These are phyloP conservation scores for Stegodyphus mimosarum DNA, from an alignment of 1,140 invertebrate species.

Conservation along the genomic window DNA sequence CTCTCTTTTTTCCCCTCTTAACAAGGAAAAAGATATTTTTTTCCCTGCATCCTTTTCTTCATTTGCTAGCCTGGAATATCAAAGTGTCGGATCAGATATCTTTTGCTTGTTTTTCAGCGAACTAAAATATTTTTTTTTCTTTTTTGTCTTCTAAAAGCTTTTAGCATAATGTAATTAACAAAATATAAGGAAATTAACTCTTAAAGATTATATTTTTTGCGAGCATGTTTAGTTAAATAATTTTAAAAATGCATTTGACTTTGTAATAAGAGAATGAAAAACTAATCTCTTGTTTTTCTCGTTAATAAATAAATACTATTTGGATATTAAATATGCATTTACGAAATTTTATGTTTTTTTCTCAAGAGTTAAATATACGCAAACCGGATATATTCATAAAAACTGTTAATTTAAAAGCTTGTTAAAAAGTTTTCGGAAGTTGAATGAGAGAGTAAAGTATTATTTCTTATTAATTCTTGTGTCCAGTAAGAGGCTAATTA, in stretches of 20 bases:
- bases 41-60: neutral
- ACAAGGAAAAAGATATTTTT: slow-evolving; percentile 10
- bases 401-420: too few species aligned
- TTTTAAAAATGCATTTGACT: slow-evolving; percentile 56
- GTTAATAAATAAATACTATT: too few species aligned
- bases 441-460: too few species aligned
- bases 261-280: slow-evolving; percentile 44
- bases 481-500: too few species aligned
- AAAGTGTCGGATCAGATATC: slow-evolving; percentile 47
- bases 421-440: too few species aligned
- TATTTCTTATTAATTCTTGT: too few species aligned
- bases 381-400: too few species aligned
- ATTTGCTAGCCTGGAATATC: neutral
- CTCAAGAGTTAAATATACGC: too few species aligned
- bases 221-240: slow-evolving; percentile 14
- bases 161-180: slow-evolving; percentile 56
- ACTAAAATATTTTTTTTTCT: slow-evolving; percentile 17
- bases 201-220: slow-evolving; percentile 35
- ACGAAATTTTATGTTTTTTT: too few species aligned
- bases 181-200: slow-evolving; percentile 52
- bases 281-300: neutral
- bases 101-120: slow-evolving; percentile 32
- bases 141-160: slow-evolving; percentile 34
- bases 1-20: slow-evolving; percentile 13
- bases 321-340: too few species aligned